Percentiles rank a stretch among this genome's conserved stretches.
These are phyloP conservation scores for Diaperis boleti DNA, from an alignment of 2,888 invertebrate species.

Conservation along the genomic window DNA sequence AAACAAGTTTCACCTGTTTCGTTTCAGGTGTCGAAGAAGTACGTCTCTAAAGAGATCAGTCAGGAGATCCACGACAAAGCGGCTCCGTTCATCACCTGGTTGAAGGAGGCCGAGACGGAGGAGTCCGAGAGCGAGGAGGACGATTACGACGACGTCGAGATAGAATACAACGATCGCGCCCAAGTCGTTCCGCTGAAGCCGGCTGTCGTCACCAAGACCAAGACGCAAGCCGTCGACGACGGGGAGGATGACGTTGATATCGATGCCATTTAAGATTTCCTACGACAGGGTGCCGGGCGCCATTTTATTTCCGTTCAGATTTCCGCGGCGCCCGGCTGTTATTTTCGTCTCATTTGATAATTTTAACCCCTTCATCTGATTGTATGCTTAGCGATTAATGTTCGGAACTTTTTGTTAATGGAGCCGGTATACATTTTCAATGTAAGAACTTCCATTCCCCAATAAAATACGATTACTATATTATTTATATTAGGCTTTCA, in stretches of 20 bases:
- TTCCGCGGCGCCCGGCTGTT: conserved; percentile 17
- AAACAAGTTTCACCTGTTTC: neutral
- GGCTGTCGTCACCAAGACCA: conserved; percentile 64
- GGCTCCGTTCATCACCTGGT: conserved; percentile 95
- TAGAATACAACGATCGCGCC: conserved; percentile 92
- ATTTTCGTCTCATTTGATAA: conserved; percentile 17
- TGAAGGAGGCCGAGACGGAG: conserved; percentile 96
- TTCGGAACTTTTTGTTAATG: conserved; percentile 29
- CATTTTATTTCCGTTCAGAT: conserved; percentile 4
- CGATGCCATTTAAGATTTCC: conserved; percentile 82
- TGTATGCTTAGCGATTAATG: conserved; percentile 36
- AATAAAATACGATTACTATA: conserved; percentile 30
- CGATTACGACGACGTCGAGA: conserved; percentile 77
- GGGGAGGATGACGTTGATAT: conserved; percentile 90
- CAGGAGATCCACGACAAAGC: conserved; percentile 94
- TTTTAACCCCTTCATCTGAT: conserved; percentile 24
- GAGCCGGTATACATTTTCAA: conserved; percentile 32
- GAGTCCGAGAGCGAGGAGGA: conserved; percentile 83
- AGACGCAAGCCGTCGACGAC: conserved; percentile 73
- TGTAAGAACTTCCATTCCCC: conserved; percentile 30
- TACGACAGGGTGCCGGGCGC: conserved; percentile 44
- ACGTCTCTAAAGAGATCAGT: conserved; percentile 90
- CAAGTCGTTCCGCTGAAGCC: conserved; percentile 79
- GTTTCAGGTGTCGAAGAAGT: conserved; percentile 81
- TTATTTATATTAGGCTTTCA: conserved; percentile 33